Conservation (phyloP, 2,113 vertebrate species). For the Dascyllus trimaculatus region DNA sequence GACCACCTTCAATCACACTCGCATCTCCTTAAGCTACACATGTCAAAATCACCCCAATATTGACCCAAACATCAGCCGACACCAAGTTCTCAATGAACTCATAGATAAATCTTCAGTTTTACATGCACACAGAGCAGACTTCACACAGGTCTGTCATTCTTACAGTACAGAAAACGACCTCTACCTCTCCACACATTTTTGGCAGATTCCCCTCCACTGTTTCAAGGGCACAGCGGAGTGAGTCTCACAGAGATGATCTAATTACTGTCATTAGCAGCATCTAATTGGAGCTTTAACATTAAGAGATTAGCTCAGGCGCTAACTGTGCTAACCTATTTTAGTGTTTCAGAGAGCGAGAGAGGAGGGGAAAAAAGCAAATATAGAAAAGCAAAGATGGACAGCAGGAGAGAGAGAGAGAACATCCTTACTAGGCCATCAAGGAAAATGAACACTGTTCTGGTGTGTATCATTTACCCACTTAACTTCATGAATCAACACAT, state of each 20-base stretch:
- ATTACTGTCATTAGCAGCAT: conserved; percentile 73
- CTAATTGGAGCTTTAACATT: conserved; percentile 69
- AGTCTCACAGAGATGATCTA: conserved; percentile 63
- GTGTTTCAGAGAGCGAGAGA: conserved; percentile 15
- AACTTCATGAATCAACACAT: conserved; percentile 62
- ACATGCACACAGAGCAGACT: conserved; percentile 11
- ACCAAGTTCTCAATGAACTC: conserved; percentile 7
- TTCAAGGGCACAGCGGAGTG: conserved; percentile 58
- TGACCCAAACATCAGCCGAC: not conserved
- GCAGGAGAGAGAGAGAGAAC: not conserved
- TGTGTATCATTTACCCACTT: conserved; percentile 54
- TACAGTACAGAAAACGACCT: conserved; percentile 4
- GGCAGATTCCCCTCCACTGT: conserved; percentile 20
- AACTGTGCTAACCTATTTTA: conserved; percentile 68
- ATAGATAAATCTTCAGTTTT: conserved; percentile 17
- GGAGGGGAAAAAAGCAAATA: conserved; percentile 6
- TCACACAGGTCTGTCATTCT: conserved; percentile 2
- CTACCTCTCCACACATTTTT: conserved; percentile 2
- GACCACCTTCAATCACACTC: not conserved
- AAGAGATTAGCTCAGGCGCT: conserved; percentile 57
- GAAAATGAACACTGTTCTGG: conserved; percentile 18
- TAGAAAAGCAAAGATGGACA: not conserved
- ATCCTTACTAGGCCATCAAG: conserved; percentile 11
- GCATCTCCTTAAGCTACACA: not conserved
- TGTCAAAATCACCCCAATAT: not conserved